phyloP scores from a whole-genome alignment of 2,797 vertebrate genomes.

The Gymnothorax reevesii region DNA sequence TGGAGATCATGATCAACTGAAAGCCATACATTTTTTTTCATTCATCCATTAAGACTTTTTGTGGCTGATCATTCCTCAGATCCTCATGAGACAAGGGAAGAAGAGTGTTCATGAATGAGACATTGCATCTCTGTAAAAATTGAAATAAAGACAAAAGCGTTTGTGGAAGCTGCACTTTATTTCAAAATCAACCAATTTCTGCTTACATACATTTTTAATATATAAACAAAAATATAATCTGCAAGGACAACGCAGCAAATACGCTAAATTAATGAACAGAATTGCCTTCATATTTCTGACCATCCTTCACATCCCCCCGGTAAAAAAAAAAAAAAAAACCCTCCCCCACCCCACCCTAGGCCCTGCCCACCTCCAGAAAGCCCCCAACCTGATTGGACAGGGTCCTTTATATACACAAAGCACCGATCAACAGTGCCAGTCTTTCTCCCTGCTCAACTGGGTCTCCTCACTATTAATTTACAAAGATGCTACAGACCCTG shows the following conservation, averaged over 20 bases:
- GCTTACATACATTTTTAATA: slow-evolving; percentile 92
- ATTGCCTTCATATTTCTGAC: slow-evolving; percentile 89
- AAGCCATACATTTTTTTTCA: neutral
- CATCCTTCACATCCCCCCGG: slow-evolving; percentile 76
- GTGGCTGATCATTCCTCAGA: neutral
- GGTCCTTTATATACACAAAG: slow-evolving; percentile 88
- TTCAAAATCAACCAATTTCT: slow-evolving; percentile 98
- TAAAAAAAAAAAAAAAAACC: no score
- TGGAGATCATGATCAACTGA: neutral
- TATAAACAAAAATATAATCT: slow-evolving; percentile 99
- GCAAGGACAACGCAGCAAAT: slow-evolving; percentile 93
- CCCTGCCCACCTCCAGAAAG: slow-evolving; percentile 32
- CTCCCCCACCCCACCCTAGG: slow-evolving; percentile 52
- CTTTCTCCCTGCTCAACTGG: slow-evolving; percentile 68
- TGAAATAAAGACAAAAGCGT: no score
- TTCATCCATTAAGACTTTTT: neutral
- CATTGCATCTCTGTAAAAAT: no score
- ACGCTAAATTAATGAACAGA: slow-evolving; percentile 92
- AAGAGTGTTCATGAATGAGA: neutral
- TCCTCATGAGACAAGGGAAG: neutral
- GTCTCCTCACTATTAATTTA: slow-evolving; percentile 75
- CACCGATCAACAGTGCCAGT: slow-evolving; percentile 93
- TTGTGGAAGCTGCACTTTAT: slow-evolving; percentile 97
- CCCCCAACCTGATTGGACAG: slow-evolving; percentile 65
- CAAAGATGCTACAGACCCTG: slow-evolving; percentile 78